These are phyloP conservation scores for Urocolius indicus DNA, from an alignment of 2,113 vertebrate genomes.

Conservation along the genomic window DNA sequence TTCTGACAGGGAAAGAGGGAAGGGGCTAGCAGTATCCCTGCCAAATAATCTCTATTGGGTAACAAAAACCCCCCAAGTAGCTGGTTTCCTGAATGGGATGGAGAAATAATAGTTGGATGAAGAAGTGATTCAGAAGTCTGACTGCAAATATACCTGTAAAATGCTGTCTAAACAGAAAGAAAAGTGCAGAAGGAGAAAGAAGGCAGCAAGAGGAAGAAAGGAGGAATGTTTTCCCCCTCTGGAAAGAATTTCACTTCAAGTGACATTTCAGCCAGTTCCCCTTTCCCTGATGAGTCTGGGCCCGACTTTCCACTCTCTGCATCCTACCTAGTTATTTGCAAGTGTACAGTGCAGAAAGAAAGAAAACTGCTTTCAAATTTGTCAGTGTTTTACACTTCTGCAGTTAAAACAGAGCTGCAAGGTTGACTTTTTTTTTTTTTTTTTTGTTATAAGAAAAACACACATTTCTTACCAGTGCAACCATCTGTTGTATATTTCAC, in stretches of 20 bases:
- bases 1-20: neutral
- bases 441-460: constrained; percentile 4
- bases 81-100: neutral
- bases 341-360: neutral
- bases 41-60: neutral
- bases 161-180: neutral
- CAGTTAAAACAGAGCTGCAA: constrained; percentile 18
- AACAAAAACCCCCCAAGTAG: neutral
- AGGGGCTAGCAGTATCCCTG: neutral
- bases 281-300: neutral
- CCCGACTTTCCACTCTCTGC: neutral
- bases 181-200: neutral
- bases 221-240: neutral
- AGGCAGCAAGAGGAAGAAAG: neutral
- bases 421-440: neutral
- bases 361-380: constrained; percentile 14
- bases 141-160: neutral
- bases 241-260: neutral
- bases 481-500: constrained; percentile 7
- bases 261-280: neutral
- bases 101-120: neutral
- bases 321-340: neutral
- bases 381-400: constrained; percentile 13
- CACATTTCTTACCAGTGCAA: neutral
- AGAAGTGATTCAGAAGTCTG: neutral